phyloP scores from a whole-genome alignment of 2,888 invertebrate genomes.

The Pinctada fucata region DNA sequence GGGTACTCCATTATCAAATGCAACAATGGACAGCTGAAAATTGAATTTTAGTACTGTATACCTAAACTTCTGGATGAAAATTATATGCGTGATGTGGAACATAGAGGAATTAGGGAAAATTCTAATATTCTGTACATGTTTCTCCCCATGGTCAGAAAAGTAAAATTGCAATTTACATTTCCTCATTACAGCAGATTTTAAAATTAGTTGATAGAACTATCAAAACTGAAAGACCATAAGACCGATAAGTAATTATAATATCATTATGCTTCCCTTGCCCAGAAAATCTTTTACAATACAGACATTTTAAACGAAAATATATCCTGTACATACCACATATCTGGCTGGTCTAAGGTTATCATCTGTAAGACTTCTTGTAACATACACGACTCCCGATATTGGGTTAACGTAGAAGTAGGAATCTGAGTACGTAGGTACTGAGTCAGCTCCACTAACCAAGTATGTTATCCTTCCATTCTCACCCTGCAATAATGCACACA shows the following conservation, averaged over 20 bases:
- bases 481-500: conserved; percentile 47
- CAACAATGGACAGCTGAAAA: conserved; percentile 52
- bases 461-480: conserved; percentile 63
- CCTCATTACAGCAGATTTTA: no score
- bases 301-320: no score
- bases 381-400: conserved; percentile 82
- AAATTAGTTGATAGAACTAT: no score
- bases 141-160: no score
- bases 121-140: no score
- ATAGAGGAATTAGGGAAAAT: no score
- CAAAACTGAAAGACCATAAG: no score
- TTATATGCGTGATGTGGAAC: no score
- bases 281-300: no score
- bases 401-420: conserved; percentile 90
- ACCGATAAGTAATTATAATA: no score
- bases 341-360: conserved; percentile 49
- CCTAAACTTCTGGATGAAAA: background rate
- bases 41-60: background rate
- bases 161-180: no score
- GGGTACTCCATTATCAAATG: conserved; percentile 53
- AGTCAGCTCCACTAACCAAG: conserved; percentile 46
- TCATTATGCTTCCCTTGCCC: no score
- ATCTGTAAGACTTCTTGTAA: conserved; percentile 51
- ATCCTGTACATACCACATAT: conserved; percentile 40
- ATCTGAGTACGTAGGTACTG: conserved; percentile 84